phyloP scores from a whole-genome alignment of 2,888 invertebrate genomes.

The Quadriops clusia region DNA sequence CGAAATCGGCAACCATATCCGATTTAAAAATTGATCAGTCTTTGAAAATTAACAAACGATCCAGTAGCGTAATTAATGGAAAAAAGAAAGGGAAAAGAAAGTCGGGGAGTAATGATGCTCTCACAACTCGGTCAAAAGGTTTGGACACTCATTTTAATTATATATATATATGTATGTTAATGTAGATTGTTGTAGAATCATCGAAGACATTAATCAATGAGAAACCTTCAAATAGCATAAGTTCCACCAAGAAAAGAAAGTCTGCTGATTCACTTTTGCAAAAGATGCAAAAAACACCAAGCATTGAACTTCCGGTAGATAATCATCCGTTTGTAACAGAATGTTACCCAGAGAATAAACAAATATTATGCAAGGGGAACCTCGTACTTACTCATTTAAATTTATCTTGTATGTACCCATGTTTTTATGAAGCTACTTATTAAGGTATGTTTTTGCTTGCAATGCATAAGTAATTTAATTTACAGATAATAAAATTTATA shows the following conservation, averaged over 20 bases:
- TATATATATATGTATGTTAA: too few relatives aligned
- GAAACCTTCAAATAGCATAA: conserved; percentile 1
- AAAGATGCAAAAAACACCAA: too few relatives aligned
- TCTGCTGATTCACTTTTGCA: not conserved
- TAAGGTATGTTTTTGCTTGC: too few relatives aligned
- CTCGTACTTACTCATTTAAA: conserved; percentile 28
- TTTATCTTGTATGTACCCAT: conserved; percentile 33
- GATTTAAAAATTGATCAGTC: too few relatives aligned
- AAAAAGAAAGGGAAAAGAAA: not conserved
- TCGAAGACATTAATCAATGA: too few relatives aligned
- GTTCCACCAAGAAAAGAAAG: not conserved
- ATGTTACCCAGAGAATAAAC: conserved; percentile 20
- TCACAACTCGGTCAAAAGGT: not conserved
- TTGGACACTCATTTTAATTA: too few relatives aligned
- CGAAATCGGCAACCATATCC: conserved; percentile 15
- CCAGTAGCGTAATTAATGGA: not conserved
- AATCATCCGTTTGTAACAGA: conserved; percentile 30
- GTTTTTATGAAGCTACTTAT: too few relatives aligned
- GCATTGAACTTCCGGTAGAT: conserved; percentile 8
- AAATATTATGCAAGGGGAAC: conserved; percentile 29
- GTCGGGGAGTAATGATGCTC: too few relatives aligned
- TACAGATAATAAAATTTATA: too few relatives aligned
- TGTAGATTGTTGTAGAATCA: too few relatives aligned
- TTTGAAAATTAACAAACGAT: not conserved
- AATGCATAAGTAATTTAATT: too few relatives aligned